phyloP scores from a whole-genome alignment of 1,140 invertebrate species.

The Pemphigus obesinymphae region DNA sequence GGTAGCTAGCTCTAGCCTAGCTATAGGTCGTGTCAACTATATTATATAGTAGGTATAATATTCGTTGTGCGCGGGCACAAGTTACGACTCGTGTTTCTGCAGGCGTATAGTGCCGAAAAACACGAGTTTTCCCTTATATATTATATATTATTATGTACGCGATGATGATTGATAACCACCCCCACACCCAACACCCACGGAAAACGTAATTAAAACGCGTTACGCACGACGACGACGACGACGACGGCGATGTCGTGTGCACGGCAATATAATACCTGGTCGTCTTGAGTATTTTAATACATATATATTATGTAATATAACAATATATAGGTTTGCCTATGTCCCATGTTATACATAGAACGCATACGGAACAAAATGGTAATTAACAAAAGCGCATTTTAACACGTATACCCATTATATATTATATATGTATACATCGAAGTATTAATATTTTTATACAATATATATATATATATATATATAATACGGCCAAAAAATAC shows the following conservation, averaged over 20 bases:
- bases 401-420: neutral
- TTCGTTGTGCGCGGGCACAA: neutral
- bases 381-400: constrained; percentile 28
- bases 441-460: no score
- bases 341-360: neutral
- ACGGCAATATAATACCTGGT: no score
- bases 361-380: neutral
- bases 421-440: no score
- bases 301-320: neutral
- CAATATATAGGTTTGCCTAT: neutral
- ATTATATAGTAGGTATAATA: no score
- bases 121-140: constrained; percentile 12
- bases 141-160: no score
- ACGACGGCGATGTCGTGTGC: neutral
- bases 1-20: no score
- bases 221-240: neutral
- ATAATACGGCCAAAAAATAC: no score
- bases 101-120: neutral
- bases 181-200: neutral
- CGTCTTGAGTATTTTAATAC: no score
- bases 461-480: no score
- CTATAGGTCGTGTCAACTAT: no score
- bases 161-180: constrained; percentile 1
- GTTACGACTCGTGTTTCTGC: neutral
- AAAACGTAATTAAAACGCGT: neutral